Conservation (phyloP, 2,888 invertebrate genomes). For the Monochamus alternatus region DNA sequence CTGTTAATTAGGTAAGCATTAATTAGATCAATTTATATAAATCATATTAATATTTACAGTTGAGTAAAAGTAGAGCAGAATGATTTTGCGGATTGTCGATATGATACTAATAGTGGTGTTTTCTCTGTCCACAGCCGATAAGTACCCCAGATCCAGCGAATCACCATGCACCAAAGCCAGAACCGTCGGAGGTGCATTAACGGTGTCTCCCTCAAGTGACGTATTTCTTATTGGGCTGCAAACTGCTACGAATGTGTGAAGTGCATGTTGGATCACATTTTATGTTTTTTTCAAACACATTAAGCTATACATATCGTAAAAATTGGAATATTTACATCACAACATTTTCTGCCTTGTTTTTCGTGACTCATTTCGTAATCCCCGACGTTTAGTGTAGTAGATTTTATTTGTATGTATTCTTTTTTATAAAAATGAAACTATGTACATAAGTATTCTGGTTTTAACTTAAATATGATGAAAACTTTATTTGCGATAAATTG, state of each 20-base stretch:
- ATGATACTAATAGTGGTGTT: not conserved
- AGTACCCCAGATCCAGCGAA: slow-evolving; percentile 89
- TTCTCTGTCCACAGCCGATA: slow-evolving; percentile 76
- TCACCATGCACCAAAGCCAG: slow-evolving; percentile 85
- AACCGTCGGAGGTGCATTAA: slow-evolving; percentile 89
- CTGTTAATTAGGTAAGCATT: too few relatives aligned
- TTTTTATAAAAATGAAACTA: slow-evolving; percentile 47
- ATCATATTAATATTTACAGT: too few relatives aligned
- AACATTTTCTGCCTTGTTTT: slow-evolving; percentile 44
- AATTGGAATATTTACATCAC: slow-evolving; percentile 53
- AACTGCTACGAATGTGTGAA: slow-evolving; percentile 62
- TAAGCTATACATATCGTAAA: slow-evolving; percentile 65
- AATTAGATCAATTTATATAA: too few relatives aligned
- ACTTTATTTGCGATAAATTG: slow-evolving; percentile 44
- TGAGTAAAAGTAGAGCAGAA: too few relatives aligned
- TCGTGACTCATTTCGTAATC: slow-evolving; percentile 52
- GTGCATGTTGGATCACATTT: slow-evolving; percentile 58
- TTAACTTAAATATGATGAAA: slow-evolving; percentile 43
- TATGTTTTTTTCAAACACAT: slow-evolving; percentile 53
- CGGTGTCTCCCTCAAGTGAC: slow-evolving; percentile 57
- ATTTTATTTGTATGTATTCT: slow-evolving; percentile 52
- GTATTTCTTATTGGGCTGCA: slow-evolving; percentile 57
- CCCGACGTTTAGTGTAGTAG: slow-evolving; percentile 42
- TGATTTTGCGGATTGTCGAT: too few relatives aligned
- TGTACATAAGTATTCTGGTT: slow-evolving; percentile 52